Conservation (phyloP, 1,140 invertebrate genomes). For the Asbolus verrucosus region DNA sequence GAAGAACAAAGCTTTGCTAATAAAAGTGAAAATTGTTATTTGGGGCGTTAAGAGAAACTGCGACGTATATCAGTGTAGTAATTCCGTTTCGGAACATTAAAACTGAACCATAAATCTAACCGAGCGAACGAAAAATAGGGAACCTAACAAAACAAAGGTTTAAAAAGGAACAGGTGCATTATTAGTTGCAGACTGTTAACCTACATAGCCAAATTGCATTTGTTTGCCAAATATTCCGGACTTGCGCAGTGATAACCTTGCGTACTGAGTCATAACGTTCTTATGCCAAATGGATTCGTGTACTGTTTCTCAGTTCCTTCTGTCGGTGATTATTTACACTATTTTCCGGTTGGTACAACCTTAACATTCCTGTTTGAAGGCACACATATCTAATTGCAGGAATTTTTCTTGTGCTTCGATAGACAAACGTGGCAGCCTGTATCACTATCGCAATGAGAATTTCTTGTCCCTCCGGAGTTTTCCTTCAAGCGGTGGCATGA, state of each 20-base stretch:
- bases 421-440: too few species aligned
- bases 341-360: slow-evolving; percentile 32
- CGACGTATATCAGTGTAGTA: too few species aligned
- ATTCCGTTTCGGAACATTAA: neutral
- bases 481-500: too few species aligned
- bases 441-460: too few species aligned
- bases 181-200: slow-evolving; percentile 42
- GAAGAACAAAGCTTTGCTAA: too few species aligned
- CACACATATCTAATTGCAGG: slow-evolving; percentile 3
- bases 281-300: slow-evolving; percentile 16
- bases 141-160: slow-evolving; percentile 3
- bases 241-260: slow-evolving; percentile 28
- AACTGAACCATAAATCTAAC: neutral
- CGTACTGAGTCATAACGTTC: slow-evolving; percentile 1
- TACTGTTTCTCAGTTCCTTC: slow-evolving; percentile 8
- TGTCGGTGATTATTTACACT: slow-evolving; percentile 32
- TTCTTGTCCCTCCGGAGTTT: too few species aligned
- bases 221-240: slow-evolving; percentile 33
- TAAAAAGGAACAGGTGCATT: slow-evolving; percentile 41
- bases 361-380: neutral
- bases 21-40: too few species aligned
- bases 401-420: too few species aligned
- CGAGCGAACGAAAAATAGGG: neutral
- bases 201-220: slow-evolving; percentile 27
- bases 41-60: too few species aligned